These are phyloP conservation scores for Cecropterus lyciades DNA, from an alignment of 1,140 invertebrate genomes.

Conservation along the genomic window DNA sequence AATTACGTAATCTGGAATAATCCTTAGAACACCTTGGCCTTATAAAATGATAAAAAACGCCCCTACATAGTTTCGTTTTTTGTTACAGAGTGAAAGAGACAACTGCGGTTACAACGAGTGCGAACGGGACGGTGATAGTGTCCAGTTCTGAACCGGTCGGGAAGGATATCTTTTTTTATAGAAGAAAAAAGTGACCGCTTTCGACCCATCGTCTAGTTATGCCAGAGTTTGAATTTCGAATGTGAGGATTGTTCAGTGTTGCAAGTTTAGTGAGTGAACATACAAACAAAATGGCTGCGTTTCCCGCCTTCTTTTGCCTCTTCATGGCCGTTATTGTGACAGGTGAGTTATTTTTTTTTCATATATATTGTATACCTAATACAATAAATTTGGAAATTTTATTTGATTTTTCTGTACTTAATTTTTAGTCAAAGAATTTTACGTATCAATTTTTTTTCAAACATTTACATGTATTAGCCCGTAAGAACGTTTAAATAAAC, in stretches of 20 bases:
- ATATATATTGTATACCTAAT: no score
- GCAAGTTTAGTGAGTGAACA: constrained; percentile 40
- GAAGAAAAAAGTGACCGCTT: constrained; percentile 55
- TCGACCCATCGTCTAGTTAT: constrained; percentile 62
- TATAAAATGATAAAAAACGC: constrained; percentile 50
- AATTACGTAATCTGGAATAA: constrained; percentile 52
- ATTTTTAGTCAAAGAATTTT: no score
- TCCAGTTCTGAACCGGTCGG: constrained; percentile 60
- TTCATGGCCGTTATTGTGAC: constrained; percentile 56
- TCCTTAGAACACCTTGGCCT: constrained; percentile 44
- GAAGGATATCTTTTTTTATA: constrained; percentile 49
- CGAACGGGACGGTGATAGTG: constrained; percentile 51
- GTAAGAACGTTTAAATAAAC: no score
- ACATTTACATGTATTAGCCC: no score
- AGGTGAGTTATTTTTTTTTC: constrained; percentile 52
- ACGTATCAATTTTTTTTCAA: no score
- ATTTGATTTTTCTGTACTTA: no score
- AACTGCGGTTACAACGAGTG: constrained; percentile 35
- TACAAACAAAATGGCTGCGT: constrained; percentile 60
- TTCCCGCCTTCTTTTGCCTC: constrained; percentile 71
- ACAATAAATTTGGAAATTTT: no score
- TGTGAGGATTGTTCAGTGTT: constrained; percentile 45
- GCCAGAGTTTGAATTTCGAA: constrained; percentile 57
- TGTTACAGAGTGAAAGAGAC: constrained; percentile 65
- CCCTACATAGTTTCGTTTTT: constrained; percentile 53